Evolutionary conservation across 2,113 vertebrate genomes (phyloP), one percentile per base, ranked within the genome.

Genomic region (Helogale parvula): DNA sequence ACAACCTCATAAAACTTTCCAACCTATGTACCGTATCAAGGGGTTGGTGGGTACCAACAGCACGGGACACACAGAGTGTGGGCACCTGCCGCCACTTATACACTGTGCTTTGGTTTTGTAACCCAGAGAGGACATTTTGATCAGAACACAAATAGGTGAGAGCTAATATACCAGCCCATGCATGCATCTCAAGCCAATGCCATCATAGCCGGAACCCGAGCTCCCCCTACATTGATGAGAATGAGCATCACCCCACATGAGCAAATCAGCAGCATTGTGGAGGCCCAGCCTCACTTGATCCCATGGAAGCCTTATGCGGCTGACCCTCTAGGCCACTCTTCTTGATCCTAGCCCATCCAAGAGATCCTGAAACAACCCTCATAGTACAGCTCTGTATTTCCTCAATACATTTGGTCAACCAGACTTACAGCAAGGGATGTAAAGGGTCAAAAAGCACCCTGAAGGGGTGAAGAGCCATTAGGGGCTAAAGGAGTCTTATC

Each of bases 401-500:
- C 38, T 87, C 69, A 85, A 16, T 0, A 4, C 31, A 60, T 45
- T 19, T 68, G 16, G 31, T 27, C 21, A 83, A 45, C 1, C 4
- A 60, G 19, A 71, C 4, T 50, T 41, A n/a, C 3, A 14, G 17
- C 17, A 41, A 94, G 7, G 8, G 12, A 54, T 1, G 0, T 27
- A 47, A 66, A 41, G 1, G 2, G 29, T 6, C 9, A 84, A 57
- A 82, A 17, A n/a, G 25, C 3, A 33, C 0, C 0, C 19, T 83
- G 27, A 25, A 72, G 38, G 63, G 35, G 27, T 77, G 23, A 90
- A 65, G 0, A 16, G 17, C 4, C 16, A 45, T 16, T 7, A 63
- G 2, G 4, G 3, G 13, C 9, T n/a, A 12, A 7, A 15, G 29
- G 15, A 17, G 4, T 80, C 5, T 16, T 68, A 2, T 33, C 23